These are phyloP conservation scores for Lacanobia wlatinum DNA, from an alignment of 2,888 invertebrate species.

Conservation along the genomic window DNA sequence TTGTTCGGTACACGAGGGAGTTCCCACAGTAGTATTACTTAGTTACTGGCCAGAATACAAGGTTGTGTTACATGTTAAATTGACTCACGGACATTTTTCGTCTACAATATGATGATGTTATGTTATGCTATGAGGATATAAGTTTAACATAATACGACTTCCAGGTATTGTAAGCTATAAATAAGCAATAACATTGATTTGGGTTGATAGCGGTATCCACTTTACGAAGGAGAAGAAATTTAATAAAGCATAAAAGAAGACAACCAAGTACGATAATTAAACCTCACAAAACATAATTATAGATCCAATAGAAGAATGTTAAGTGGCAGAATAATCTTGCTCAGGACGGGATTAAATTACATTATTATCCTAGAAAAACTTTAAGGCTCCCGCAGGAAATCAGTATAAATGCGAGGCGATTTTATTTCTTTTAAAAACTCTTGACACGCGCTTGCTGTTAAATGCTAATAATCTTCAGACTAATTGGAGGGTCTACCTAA, in stretches of 20 bases:
- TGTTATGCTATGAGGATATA: not conserved
- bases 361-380: slow-evolving; percentile 54
- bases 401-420: slow-evolving; percentile 33
- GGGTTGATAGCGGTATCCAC: not conserved
- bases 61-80: slow-evolving; percentile 31
- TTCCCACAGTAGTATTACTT: slow-evolving; percentile 42
- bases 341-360: slow-evolving; percentile 37
- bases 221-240: not conserved
- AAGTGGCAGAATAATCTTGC: slow-evolving; percentile 34
- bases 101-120: slow-evolving; percentile 6
- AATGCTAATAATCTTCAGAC: slow-evolving; percentile 35
- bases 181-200: not conserved
- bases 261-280: slow-evolving; percentile 11
- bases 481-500: slow-evolving; percentile 16
- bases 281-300: slow-evolving; percentile 30
- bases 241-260: not conserved
- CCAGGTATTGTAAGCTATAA: not conserved
- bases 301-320: slow-evolving; percentile 16
- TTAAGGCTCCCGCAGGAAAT: slow-evolving; percentile 56
- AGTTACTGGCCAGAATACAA: slow-evolving; percentile 39
- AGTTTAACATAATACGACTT: not conserved
- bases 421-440: slow-evolving; percentile 38
- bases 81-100: slow-evolving; percentile 6
- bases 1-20: slow-evolving; percentile 52
- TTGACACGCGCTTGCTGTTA: slow-evolving; percentile 36